phyloP scores from a whole-genome alignment of 2,797 vertebrate species.

The Mormyrops attenuatus region DNA sequence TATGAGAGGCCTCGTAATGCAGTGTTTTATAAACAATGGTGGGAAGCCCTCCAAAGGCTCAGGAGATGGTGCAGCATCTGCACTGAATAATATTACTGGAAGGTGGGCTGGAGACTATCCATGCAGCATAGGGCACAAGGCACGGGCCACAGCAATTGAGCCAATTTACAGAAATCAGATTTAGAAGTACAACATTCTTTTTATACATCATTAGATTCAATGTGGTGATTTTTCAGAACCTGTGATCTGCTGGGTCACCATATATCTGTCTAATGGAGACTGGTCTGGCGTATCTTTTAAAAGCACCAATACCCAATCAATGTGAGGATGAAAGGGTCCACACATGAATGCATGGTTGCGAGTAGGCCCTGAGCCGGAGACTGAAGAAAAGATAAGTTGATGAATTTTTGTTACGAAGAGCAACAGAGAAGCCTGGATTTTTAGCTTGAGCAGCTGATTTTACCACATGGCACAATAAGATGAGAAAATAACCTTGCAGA shows the following conservation, averaged over 20 bases:
- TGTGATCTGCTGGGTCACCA: background rate
- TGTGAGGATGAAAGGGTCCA: background rate
- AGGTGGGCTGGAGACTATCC: background rate
- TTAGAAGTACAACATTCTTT: background rate
- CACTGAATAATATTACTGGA: conserved; percentile 1
- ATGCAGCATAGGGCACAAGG: background rate
- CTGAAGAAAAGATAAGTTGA: background rate
- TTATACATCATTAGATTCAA: background rate
- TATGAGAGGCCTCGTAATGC: background rate
- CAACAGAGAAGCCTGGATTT: background rate
- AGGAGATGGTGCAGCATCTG: background rate
- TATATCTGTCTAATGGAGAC: background rate
- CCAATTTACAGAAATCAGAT: background rate
- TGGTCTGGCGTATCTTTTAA: background rate
- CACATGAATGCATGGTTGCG: background rate
- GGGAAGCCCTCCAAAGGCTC: background rate
- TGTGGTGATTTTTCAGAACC: background rate
- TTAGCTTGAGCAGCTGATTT: background rate
- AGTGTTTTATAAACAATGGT: background rate
- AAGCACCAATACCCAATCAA: background rate
- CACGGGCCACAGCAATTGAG: background rate
- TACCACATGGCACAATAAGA: background rate
- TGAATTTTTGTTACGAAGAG: background rate
- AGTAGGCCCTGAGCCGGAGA: background rate
- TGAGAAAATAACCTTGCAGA: background rate